Evolutionary conservation across 2,888 invertebrate species (phyloP), one percentile per base, ranked within the genome.

Genomic region (Tenthredo distinguenda): DNA sequence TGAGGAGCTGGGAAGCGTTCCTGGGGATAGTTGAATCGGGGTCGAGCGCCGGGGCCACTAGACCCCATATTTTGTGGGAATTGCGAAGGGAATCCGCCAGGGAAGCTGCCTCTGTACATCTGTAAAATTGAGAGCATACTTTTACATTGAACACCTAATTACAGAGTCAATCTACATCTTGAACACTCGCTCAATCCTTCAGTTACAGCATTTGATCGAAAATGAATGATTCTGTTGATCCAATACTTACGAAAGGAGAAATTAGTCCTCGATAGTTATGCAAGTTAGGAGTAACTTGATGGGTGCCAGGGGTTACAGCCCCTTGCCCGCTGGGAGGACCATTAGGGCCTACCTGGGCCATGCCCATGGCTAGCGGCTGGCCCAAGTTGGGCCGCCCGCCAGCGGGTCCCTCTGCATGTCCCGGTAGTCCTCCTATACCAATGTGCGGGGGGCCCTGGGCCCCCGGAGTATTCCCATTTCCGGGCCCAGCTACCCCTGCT

Each of bases 221-320:
- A 31, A 50, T 50, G 7, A 2, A 6, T 7, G 18, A 55, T 55
- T 7, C 31, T 43, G 1, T 9, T 34, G 7, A 55, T 9, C 79
- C 9, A 18, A 82, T 89, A 95, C 96, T 93, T 93, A 97, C 97
- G 94, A 97, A 97, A 90, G 96, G 95, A 90, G 97, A 97, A 95
- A 97, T 95, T 90, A 97, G 95, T 90, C 96, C 96, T 91, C 96
- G 95, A 94, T 95, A 96, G 91, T 96, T 96, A 91, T 92, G 92
- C 88, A 92, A 85, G 87, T 91, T 92, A 85, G 92, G 91, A 86
- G 91, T 91, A 84, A 90, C 89, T 87, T 91, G 92, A 86, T 91
- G 90, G 72, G 90, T 85, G 65, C 87, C 89, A 40, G 90, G 85
- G 87, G 88, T 88, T 84, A 37, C 55, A 40, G 72, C 34, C 74